Base-by-base conservation (phyloP, 1,140 invertebrate genomes). In the Thaumatotibia leucotreta region DNA sequence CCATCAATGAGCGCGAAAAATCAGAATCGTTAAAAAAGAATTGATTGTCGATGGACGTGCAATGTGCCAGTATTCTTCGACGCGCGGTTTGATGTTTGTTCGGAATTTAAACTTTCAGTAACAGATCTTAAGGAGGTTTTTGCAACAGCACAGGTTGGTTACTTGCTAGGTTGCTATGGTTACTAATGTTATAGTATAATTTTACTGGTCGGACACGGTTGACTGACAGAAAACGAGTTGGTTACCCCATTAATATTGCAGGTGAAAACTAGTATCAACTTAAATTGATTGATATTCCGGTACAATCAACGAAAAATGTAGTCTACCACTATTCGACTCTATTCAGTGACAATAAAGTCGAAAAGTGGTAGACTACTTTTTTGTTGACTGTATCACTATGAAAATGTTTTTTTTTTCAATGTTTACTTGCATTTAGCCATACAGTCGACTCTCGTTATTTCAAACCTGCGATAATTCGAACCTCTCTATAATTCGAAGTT, bases 171-270 rank as follows among this genome's bases (percentile, higher is more conserved):
- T 24, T 11, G 23, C 50, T 52, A 24, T 27, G 52, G 52, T 27
- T 14, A 58, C 24, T 31, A 27, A 58, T 58, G 23, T 24, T 27
- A 29, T 14, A 27, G 52, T 5, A 24, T 58, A 29, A 24, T 52
- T 52, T 24, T 32, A 5, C 4, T 10, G 61, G 70, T 67, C 63
- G 50, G 68, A 49, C 66, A 61, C 61, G 71, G 58, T 31, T 24
- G 67, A 68, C 22, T 50, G 61, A 29, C 61, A 64, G 35, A 35
- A 58, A 39, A 23, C 27, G 64, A 70, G 65, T 73, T 20, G 9
- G 39, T 45, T 45, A 45, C 39, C 39, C 39, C 39, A 20, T 35
- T 52, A 58, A 22, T 65, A 65, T 20, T n/a, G 5, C 17, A 8
- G 10, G 23, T 29, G 52, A 24, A 58, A 24, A 58, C n/a, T 29